Base-by-base conservation (phyloP, 1,140 invertebrate species). In the Pseudoatta argentina region DNA sequence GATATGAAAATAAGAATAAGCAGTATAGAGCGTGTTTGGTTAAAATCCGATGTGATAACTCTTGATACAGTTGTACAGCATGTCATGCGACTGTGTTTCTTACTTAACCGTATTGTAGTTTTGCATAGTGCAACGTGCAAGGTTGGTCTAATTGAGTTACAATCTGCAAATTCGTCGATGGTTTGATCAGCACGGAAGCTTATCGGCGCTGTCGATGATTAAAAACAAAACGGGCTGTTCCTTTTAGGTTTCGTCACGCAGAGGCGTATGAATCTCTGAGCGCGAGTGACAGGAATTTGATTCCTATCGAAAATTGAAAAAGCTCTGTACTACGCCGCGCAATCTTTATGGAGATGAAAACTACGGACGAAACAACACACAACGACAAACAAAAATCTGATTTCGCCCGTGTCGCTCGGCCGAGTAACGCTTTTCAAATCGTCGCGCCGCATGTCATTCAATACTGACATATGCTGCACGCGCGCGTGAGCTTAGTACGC, bases 251-350 rank as follows among this genome's bases (percentile, higher is more conserved):
- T 76, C 59, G 64, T 71, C 24, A 48, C 34, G 48, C 51, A 55
- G 51, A 30, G 21, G 18, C 34, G 61, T 77, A 76, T 53, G 55
- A 18, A 59, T 14, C 64, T 72, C 55, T 21, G 30, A 44, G 21
- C 66, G 64, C 63, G 64, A 71, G 14, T 51, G 34, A 57, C 85
- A 87, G 78, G 81, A 87, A 90, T 90, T 89, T 89, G 88, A 90
- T 90, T 83, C 63, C 77, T 89, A 89, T 90, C 88, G 88, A 90
- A 87, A 90, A 90, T 90, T 90, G 89, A 89, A 90, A 87, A 85
- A 66, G 53, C 78, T 51, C 34, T 67, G 48, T 57, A n/a, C 63
- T 53, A 30, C 57, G 51, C 27, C 21, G 21, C 34, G 73, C 88
- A 89, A 89, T 89, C 85, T 89, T 89, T 89, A 89, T 87, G 73